phyloP scores from a whole-genome alignment of 2,888 invertebrate species.

The Belgica antarctica region DNA sequence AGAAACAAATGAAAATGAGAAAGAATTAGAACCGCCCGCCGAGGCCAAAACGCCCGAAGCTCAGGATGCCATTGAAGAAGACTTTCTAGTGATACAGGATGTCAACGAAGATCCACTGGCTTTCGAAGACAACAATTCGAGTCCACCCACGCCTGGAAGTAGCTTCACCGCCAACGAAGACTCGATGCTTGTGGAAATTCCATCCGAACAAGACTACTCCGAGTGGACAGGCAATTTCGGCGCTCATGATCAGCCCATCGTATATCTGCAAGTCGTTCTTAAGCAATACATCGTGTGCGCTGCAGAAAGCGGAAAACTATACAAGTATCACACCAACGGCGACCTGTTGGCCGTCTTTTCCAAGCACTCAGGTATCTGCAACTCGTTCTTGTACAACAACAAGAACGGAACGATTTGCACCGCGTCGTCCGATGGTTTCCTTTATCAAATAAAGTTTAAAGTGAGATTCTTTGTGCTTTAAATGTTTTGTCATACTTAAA shows the following conservation, averaged over 20 bases:
- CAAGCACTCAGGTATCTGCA: slow-evolving; percentile 50
- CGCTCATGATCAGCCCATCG: slow-evolving; percentile 32
- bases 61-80: not conserved
- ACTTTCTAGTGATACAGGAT: not conserved
- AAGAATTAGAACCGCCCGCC: not conserved
- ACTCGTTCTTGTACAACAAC: slow-evolving; percentile 46
- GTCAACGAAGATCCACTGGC: slow-evolving; percentile 25
- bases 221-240: slow-evolving; percentile 36
- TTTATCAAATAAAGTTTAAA: slow-evolving; percentile 52
- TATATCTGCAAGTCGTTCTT: slow-evolving; percentile 18
- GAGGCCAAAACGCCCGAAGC: not conserved
- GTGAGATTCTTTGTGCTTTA: slow-evolving; percentile 47
- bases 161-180: not conserved
- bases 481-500: not conserved
- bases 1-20: not conserved
- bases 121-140: slow-evolving; percentile 2
- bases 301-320: slow-evolving; percentile 53
- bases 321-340: slow-evolving; percentile 50
- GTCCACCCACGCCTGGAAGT: slow-evolving; percentile 32
- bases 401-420: slow-evolving; percentile 49
- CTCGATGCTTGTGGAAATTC: slow-evolving; percentile 8
- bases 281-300: slow-evolving; percentile 46
- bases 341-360: slow-evolving; percentile 50
- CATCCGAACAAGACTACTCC: slow-evolving; percentile 10
- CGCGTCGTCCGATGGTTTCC: slow-evolving; percentile 52